These are phyloP conservation scores for Atlantisia rogersi DNA, from an alignment of 2,113 vertebrate genomes.

Conservation along the genomic window DNA sequence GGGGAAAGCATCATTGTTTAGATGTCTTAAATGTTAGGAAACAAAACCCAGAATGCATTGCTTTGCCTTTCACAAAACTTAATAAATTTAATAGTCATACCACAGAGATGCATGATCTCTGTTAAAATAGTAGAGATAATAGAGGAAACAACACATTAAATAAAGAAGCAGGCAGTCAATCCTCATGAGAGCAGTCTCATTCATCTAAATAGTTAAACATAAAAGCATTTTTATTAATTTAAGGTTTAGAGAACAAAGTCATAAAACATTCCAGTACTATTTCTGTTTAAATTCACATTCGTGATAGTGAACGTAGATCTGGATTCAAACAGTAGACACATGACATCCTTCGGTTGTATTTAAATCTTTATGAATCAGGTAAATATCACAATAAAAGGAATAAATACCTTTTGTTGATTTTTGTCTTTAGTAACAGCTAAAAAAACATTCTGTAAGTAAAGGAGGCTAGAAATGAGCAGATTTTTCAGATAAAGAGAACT, in stretches of 20 bases:
- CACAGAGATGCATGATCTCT: not conserved
- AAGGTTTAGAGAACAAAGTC: not conserved
- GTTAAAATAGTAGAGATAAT: not conserved
- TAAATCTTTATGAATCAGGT: not conserved
- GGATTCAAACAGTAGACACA: not conserved
- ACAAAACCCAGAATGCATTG: not conserved
- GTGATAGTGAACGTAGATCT: not conserved
- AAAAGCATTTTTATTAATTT: not conserved
- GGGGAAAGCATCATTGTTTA: not conserved
- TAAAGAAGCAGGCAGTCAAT: not conserved
- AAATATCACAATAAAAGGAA: slow-evolving; percentile 2
- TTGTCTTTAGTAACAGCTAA: slow-evolving; percentile 28
- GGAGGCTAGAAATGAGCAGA: not conserved
- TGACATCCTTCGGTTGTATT: not conserved
- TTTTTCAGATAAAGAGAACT: slow-evolving; percentile 3
- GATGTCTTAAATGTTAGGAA: not conserved
- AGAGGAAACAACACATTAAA: not conserved
- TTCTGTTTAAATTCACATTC: not conserved
- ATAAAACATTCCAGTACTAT: not conserved
- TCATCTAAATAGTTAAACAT: not conserved
- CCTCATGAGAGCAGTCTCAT: not conserved
- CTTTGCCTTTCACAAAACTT: not conserved
- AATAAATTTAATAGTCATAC: not conserved
- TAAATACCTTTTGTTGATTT: not conserved
- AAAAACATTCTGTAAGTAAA: slow-evolving; percentile 22